Evolutionary conservation across 2,113 vertebrate species (phyloP).

Genomic region (Tachuris rubrigastra): DNA sequence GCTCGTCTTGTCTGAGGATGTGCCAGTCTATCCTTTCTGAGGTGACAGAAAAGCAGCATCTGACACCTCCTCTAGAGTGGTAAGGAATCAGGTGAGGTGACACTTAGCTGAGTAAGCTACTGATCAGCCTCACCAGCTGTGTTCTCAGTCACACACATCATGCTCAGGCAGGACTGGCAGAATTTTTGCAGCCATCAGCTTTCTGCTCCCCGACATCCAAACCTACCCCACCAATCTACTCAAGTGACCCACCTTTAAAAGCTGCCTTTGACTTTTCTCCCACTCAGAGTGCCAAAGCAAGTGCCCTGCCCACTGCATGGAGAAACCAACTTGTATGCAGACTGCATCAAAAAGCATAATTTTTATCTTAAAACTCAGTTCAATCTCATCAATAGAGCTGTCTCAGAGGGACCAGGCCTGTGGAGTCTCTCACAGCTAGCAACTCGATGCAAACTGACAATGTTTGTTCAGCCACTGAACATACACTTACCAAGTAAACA

Average conservation of each 20-base stretch:
- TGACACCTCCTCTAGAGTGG: neutral
- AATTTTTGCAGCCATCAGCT: neutral
- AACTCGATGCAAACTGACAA: neutral
- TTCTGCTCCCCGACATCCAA: neutral
- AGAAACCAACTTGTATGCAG: neutral
- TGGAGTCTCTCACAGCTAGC: neutral
- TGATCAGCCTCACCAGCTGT: neutral
- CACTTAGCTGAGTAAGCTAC: neutral
- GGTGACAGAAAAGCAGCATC: neutral
- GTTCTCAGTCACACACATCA: neutral
- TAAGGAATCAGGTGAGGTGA: neutral
- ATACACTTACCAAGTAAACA: constrained; percentile 42
- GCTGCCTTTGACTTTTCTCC: neutral
- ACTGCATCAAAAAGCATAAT: neutral
- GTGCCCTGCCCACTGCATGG: neutral
- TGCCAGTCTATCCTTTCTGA: neutral
- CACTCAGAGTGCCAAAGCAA: neutral
- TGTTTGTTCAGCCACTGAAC: constrained; percentile 40
- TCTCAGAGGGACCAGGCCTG: neutral
- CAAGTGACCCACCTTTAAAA: neutral
- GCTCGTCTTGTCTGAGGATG: neutral
- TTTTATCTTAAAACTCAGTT: neutral
- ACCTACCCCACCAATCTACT: neutral
- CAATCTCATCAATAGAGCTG: neutral
- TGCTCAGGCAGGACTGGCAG: neutral